Conservation (phyloP, 2,888 invertebrate species). For the Artemia sinica region DNA sequence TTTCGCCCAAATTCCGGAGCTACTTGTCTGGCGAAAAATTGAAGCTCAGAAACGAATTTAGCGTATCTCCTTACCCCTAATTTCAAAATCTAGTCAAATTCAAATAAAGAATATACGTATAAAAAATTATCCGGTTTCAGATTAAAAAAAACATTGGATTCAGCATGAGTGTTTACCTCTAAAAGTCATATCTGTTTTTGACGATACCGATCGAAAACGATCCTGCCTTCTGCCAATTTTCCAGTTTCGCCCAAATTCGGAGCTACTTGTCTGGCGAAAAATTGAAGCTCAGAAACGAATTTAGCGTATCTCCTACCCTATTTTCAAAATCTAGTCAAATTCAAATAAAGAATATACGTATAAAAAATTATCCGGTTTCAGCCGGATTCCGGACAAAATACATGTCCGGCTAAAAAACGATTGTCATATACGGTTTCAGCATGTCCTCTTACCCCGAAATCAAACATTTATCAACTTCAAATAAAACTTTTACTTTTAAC, state of each 20-base stretch:
- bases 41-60: background rate
- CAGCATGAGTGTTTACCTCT: background rate
- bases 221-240: background rate
- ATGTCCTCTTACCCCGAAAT: background rate
- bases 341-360: background rate
- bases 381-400: too few species aligned
- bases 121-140: too few species aligned
- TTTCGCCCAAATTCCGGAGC: background rate
- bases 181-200: background rate
- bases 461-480: background rate
- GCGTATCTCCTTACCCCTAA: background rate
- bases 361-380: too few species aligned
- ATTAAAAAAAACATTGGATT: too few species aligned
- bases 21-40: background rate
- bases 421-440: background rate
- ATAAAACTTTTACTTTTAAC: slow-evolving; percentile 12
- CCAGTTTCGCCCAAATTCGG: background rate
- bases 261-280: background rate
- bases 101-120: background rate
- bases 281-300: background rate
- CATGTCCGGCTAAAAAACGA: too few species aligned
- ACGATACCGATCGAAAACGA: background rate
- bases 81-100: background rate
- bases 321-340: background rate
- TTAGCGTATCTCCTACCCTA: background rate